Percentiles rank a stretch among this genome's conserved stretches.
Conservation (phyloP, 64 coral and sea anemone genomes). For the Astreopora myriophthalma region DNA sequence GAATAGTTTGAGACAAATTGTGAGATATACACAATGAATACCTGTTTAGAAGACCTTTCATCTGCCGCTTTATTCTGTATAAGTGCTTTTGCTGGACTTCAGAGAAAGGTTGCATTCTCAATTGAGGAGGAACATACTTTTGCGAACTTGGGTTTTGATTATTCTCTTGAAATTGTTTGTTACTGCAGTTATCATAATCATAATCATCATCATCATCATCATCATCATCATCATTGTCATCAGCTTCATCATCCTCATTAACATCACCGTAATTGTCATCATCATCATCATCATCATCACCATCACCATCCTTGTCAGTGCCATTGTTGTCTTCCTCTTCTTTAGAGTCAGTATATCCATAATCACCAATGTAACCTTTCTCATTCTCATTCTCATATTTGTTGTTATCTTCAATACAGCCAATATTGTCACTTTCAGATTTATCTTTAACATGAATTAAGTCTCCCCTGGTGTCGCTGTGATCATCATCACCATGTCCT, state of each 20-base stretch:
- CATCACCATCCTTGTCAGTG: background rate
- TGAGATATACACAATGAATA: background rate
- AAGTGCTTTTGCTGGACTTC: constrained; percentile 59
- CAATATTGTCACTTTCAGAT: background rate
- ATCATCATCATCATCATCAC: background rate
- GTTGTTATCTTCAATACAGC: background rate
- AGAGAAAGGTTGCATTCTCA: constrained; percentile 49
- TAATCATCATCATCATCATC: background rate
- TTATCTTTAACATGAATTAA: background rate
- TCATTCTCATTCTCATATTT: background rate
- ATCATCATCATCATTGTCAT: background rate
- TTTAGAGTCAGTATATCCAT: too few species aligned
- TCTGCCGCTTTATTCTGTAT: constrained; percentile 70
- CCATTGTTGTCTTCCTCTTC: background rate
- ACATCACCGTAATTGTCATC: background rate
- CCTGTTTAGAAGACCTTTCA: constrained; percentile 97
- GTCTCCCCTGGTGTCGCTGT: background rate
- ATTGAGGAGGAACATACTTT: constrained; percentile 92
- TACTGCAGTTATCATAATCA: background rate
- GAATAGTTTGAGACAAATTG: too few species aligned
- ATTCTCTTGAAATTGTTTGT: background rate
- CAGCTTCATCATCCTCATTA: background rate
- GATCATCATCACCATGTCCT: background rate
- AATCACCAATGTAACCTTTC: too few species aligned
- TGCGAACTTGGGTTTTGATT: background rate